Base-by-base conservation (phyloP, 2,797 vertebrate genomes). In the Poecilia picta region DNA sequence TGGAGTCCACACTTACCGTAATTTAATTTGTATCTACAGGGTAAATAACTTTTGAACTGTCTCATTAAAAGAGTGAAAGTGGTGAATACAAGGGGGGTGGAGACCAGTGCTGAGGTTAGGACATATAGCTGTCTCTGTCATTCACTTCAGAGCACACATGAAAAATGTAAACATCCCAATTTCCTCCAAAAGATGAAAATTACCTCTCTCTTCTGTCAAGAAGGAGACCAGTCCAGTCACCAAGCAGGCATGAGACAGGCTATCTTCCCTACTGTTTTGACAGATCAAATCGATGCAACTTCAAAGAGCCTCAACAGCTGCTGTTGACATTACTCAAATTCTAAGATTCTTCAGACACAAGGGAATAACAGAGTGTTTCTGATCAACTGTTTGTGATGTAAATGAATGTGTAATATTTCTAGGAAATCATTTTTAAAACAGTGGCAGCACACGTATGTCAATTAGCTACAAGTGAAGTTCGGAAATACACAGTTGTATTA, bases 91-190 rank as follows among this genome's bases (percentile, higher is more conserved):
- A 5, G 46, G 23, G 23, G 7, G 23, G 2, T 8, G 49, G 51
- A 41, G 53, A 73, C 70, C 79, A 53, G 66, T 28, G 72, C 64
- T 70, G 80, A 78, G 79, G 82, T 86, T 66, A 53, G 66, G 79
- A 77, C 77, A 73, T 83, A 88, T 51, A 79, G 89, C 93, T 93
- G 91, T 87, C 79, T 78, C 79, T 20, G 81, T 90, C 89, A 83
- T 85, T 93, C 87, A 83, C 47, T 81, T 79, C 64, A 53, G 81
- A 80, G 81, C 83, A 87, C 75, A 74, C 81, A 90, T 78, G 77
- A 83, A 83, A 87, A 91, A 89, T 86, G 82, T 90, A 94, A 94
- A 93, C 89, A 92, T 55, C 73, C 72, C 90, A 89, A 91, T 88
- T 85, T 85, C 49, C 86, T 85, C 89, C 85, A 90, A 90, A 92